Percentiles rank a stretch among this genome's conserved stretches.
These are phyloP conservation scores for honey bee (Apis mellifera) DNA, from an alignment of 1,140 invertebrate genomes.

Conservation along the genomic window Amel_HAv3.1 CM009941.2:14541501-14542000, in stretches of 20 bases:
- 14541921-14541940: conserved; percentile 5
- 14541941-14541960: background rate
- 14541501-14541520: conserved; percentile 23
- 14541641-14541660: too few relatives aligned
- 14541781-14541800: background rate
- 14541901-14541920: background rate
- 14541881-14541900: background rate
- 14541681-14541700: background rate
- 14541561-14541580: conserved; percentile 27
- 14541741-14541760: background rate
- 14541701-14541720: background rate
- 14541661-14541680: conserved; percentile 21
- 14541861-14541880: background rate
- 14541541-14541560: background rate
- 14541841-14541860: background rate
- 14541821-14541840: too few relatives aligned
- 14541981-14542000: conserved; percentile 22
- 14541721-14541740: too few relatives aligned
- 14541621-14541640: too few relatives aligned
- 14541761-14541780: background rate
- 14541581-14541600: conserved; percentile 31
- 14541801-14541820: background rate
- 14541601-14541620: conserved; percentile 32
- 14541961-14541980: background rate
- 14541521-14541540: conserved; percentile 48